These are phyloP conservation scores for Seriola dumerili DNA, from an alignment of 2,113 vertebrate genomes.

Conservation along the genomic window DNA sequence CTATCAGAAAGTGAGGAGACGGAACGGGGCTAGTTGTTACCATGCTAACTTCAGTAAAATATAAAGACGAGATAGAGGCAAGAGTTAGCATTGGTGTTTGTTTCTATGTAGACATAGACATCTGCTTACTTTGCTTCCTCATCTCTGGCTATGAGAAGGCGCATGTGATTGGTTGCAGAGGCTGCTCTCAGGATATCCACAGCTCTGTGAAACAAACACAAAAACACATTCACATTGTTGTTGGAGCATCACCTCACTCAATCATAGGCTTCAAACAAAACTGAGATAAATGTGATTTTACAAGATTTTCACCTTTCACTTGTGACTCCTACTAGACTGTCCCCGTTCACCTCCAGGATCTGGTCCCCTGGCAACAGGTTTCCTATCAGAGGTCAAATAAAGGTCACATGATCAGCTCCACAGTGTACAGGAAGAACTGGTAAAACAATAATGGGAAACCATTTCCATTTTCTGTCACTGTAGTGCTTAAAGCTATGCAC, in stretches of 20 bases:
- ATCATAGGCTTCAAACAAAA: background rate
- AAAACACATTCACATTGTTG: background rate
- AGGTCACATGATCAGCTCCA: background rate
- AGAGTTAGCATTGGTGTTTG: no score
- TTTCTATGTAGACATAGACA: no score
- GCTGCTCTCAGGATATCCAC: conserved; percentile 91
- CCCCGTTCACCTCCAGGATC: conserved; percentile 94
- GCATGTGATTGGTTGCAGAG: conserved; percentile 92
- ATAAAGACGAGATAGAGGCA: no score
- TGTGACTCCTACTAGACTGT: conserved; percentile 90
- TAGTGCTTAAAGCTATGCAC: no score
- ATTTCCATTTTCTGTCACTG: no score
- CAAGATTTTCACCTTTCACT: conserved; percentile 87
- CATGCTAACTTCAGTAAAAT: no score
- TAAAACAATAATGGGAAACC: no score
- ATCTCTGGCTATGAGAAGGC: conserved; percentile 90
- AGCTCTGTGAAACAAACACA: conserved; percentile 80
- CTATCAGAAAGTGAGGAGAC: no score
- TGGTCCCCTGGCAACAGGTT: conserved; percentile 92
- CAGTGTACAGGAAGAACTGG: background rate
- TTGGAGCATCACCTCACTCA: background rate
- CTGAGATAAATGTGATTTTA: background rate
- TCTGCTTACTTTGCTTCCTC: conserved; percentile 89
- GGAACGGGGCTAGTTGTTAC: no score
- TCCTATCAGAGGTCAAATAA: conserved; percentile 77